These are phyloP conservation scores for Lepisosteus osseus DNA, from an alignment of 2,113 vertebrate genomes.

Conservation along the genomic window DNA sequence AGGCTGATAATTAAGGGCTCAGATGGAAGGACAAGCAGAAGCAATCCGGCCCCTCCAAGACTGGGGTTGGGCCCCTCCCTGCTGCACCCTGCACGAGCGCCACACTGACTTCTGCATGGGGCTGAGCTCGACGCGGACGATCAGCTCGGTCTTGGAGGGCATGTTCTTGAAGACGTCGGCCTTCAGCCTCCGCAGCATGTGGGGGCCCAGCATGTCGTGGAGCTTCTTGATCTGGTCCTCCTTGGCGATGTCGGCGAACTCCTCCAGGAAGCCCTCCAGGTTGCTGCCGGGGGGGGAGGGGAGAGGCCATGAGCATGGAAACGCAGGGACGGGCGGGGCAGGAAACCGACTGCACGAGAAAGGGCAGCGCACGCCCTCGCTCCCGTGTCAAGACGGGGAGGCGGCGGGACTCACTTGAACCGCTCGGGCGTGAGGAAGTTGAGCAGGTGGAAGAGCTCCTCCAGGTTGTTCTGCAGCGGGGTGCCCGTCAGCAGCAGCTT, in stretches of 20 bases:
- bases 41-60: too few relatives aligned
- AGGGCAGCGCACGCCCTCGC: background rate
- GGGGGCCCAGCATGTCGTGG: slow-evolving; percentile 94
- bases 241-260: slow-evolving; percentile 97
- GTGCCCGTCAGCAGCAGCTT: slow-evolving; percentile 93
- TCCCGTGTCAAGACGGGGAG: background rate
- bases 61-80: background rate
- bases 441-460: slow-evolving; percentile 92
- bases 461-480: slow-evolving; percentile 93
- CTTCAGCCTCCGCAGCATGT: slow-evolving; percentile 94
- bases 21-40: too few relatives aligned
- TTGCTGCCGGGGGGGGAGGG: slow-evolving; percentile 63
- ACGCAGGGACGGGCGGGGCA: slow-evolving; percentile 26
- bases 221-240: slow-evolving; percentile 98
- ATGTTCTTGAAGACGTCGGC: slow-evolving; percentile 98
- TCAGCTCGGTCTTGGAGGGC: slow-evolving; percentile 95
- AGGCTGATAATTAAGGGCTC: too few relatives aligned
- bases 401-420: slow-evolving; percentile 78
- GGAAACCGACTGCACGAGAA: too few relatives aligned
- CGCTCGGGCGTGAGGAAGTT: slow-evolving; percentile 93
- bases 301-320: slow-evolving; percentile 12
- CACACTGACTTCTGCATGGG: slow-evolving; percentile 92
- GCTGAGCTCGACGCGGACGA: slow-evolving; percentile 92
- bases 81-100: background rate
- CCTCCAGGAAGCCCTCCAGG: slow-evolving; percentile 93